A percentile compares a stretch with the other conserved stretches of the same genome.
These are phyloP conservation scores for Aethina tumida DNA, from an alignment of 1,140 invertebrate genomes.

Conservation along the genomic window DNA sequence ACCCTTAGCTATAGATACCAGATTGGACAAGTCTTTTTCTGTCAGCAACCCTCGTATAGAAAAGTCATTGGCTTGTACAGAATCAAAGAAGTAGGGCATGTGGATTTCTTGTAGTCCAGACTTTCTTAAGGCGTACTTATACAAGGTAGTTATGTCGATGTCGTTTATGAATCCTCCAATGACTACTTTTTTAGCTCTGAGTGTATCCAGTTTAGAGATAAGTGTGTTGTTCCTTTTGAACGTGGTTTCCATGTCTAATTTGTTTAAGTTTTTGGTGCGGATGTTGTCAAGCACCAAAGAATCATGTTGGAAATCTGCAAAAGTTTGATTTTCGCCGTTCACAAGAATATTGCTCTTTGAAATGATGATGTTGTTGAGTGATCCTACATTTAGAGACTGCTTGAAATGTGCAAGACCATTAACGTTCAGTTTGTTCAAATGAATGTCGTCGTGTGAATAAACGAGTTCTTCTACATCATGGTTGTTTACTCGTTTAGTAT, in stretches of 20 bases:
- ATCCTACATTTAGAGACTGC: conserved; percentile 15
- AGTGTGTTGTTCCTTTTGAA: background rate
- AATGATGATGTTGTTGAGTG: conserved; percentile 20
- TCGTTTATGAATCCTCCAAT: conserved; percentile 31
- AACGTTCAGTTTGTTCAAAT: conserved; percentile 18
- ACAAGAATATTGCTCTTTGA: conserved; percentile 20
- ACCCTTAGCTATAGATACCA: conserved; percentile 31
- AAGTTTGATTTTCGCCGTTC: conserved; percentile 23
- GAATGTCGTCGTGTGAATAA: conserved; percentile 13
- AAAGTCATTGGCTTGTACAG: conserved; percentile 15
- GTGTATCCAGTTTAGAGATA: conserved; percentile 3
- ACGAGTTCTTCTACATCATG: conserved; percentile 18
- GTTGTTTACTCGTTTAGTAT: conserved; percentile 21
- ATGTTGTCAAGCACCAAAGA: conserved; percentile 13
- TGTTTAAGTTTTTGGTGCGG: conserved; percentile 16
- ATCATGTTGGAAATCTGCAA: conserved; percentile 12
- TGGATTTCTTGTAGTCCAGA: conserved; percentile 23
- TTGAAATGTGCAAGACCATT: conserved; percentile 20
- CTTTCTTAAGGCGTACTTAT: conserved; percentile 27
- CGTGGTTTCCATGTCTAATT: background rate
- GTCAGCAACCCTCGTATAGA: conserved; percentile 6
- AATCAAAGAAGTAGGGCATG: conserved; percentile 22
- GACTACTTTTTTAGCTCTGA: conserved; percentile 24
- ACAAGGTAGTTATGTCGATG: conserved; percentile 25
- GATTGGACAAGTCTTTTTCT: background rate